phyloP scores from a whole-genome alignment of 2,113 vertebrate species.

The Nothocercus julius region DNA sequence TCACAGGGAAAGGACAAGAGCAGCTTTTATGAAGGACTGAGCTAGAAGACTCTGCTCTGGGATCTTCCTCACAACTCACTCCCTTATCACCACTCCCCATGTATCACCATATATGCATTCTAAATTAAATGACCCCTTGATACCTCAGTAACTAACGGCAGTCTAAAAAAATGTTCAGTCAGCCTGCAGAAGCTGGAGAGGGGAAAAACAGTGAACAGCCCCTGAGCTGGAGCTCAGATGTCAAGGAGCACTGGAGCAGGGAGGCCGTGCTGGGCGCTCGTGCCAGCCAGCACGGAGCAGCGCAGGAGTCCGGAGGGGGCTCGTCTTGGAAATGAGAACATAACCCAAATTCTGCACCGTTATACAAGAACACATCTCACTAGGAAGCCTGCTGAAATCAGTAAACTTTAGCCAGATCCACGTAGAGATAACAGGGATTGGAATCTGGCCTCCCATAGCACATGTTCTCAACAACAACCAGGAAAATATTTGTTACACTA shows the following conservation, averaged over 20 bases:
- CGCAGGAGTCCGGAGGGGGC: background rate
- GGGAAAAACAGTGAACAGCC: background rate
- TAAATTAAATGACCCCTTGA: background rate
- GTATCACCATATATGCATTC: background rate
- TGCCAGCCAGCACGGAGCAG: background rate
- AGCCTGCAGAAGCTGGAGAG: background rate
- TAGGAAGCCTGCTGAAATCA: background rate
- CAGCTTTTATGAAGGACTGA: rapidly evolving
- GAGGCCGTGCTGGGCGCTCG: background rate
- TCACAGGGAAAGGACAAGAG: background rate
- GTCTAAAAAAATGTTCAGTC: background rate
- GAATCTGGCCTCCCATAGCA: background rate
- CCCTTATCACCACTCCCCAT: background rate
- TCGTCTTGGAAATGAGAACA: background rate
- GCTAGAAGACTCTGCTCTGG: background rate
- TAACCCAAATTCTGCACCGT: background rate
- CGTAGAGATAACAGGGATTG: background rate
- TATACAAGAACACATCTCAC: background rate
- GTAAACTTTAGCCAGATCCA: background rate
- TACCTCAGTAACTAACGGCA: background rate
- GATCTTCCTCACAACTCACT: background rate
- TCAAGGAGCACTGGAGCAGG: background rate
- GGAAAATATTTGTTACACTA: background rate
- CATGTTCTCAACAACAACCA: background rate
- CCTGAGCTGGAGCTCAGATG: background rate